Percentiles rank a stretch among this genome's conserved stretches.
Conservation (phyloP, 1,140 invertebrate genomes). For the Lamellibrachia luymesi region DNA sequence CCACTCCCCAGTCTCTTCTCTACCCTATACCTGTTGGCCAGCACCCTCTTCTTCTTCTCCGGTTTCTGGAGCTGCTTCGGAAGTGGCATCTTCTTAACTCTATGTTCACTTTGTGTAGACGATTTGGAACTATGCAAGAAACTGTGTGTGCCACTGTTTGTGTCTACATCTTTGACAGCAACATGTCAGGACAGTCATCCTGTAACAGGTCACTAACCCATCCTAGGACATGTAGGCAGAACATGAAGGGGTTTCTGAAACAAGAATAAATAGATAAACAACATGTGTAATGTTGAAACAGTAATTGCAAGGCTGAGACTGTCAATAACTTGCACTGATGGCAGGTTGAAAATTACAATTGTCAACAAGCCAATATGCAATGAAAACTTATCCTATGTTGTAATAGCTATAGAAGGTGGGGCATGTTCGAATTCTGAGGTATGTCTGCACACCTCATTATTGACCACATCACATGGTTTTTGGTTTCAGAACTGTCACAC, state of each 20-base stretch:
- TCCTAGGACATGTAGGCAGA: not conserved
- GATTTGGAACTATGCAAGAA: not conserved
- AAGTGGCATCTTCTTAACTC: slow-evolving; percentile 11
- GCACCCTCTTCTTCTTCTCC: not conserved
- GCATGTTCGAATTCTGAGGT: too few species aligned
- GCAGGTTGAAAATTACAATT: too few species aligned
- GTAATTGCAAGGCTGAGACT: too few species aligned
- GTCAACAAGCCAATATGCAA: too few species aligned
- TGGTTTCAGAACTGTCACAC: too few species aligned
- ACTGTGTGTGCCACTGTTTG: not conserved
- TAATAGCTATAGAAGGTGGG: too few species aligned
- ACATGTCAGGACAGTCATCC: not conserved
- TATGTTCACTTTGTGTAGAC: not conserved
- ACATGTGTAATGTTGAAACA: not conserved
- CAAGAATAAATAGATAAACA: not conserved
- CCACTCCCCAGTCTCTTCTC: slow-evolving; percentile 54
- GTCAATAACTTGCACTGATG: too few species aligned
- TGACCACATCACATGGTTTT: too few species aligned
- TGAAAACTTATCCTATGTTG: too few species aligned
- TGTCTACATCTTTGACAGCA: not conserved
- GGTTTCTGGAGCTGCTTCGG: slow-evolving; percentile 11
- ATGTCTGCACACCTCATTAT: too few species aligned
- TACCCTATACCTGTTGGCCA: slow-evolving; percentile 44
- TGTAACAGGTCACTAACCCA: not conserved
- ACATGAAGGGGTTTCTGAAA: not conserved